Evolutionary conservation across 2,888 invertebrate species (phyloP).

Genomic region (Chalcis sispes): DNA sequence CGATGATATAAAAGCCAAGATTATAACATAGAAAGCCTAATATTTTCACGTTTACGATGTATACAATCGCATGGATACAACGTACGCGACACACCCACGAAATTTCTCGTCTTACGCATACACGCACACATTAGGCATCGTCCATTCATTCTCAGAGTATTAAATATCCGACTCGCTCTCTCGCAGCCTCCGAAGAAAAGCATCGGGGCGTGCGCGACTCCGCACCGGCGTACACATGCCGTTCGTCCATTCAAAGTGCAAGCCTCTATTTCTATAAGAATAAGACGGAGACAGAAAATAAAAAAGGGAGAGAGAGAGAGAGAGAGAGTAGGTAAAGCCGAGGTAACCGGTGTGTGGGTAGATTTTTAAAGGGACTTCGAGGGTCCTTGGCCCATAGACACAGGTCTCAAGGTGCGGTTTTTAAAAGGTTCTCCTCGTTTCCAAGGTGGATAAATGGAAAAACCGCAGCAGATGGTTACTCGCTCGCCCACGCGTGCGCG

Average conservation of each 20-base stretch:
- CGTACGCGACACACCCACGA: background rate
- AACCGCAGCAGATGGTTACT: conserved; percentile 67
- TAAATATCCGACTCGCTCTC: conserved; percentile 22
- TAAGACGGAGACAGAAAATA: conserved; percentile 2
- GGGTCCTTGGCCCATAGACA: conserved; percentile 70
- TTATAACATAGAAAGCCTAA: conserved; percentile 42
- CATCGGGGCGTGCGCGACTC: conserved; percentile 7
- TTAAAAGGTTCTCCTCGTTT: conserved; percentile 67
- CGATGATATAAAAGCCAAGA: conserved; percentile 44
- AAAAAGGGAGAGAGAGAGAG: conserved; percentile 39
- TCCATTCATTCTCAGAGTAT: conserved; percentile 32
- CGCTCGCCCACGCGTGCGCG: conserved; percentile 59
- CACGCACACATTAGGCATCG: conserved; percentile 8
- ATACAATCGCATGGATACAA: background rate
- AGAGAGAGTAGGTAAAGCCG: conserved; percentile 17
- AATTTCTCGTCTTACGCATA: conserved; percentile 25
- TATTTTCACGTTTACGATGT: conserved; percentile 27
- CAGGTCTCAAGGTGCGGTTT: conserved; percentile 74
- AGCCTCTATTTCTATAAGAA: background rate
- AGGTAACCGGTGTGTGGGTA: conserved; percentile 49
- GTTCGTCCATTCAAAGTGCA: conserved; percentile 48
- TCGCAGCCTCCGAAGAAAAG: conserved; percentile 29
- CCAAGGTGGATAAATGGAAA: conserved; percentile 32
- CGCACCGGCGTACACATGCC: background rate
- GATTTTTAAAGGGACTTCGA: conserved; percentile 68